Base-by-base conservation (phyloP, 92 coral and sea anemone species). In the Palythoa heliodiscus region DNA sequence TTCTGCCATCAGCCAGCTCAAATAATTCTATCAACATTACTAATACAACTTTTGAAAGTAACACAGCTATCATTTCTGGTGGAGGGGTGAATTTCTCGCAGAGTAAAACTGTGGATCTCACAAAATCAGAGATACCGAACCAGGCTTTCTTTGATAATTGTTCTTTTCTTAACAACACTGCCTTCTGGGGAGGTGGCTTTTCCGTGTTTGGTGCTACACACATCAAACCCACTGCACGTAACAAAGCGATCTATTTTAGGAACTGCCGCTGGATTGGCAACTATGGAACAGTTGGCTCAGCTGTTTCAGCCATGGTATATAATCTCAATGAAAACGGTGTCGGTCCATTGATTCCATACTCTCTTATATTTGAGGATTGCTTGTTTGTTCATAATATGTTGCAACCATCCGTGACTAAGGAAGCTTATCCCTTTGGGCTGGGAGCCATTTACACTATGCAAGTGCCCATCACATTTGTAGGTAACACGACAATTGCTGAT, bases 201-300 rank as follows among this genome's bases (percentile, higher is more conserved):
- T 52, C 93, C 37, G 87, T 89, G 13, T 90, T 76, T 78, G 95
- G 90, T 25, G 61, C 92, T 77, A 93, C 95, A 7, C 85, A 69
- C 63, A 71, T 82, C 37, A 64, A 81, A 4, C 16, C 71, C n/a
- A 64, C 83, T 35, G 57, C 52, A 38, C 24, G 72, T 53, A 86
- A 71, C 11, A 76, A 73, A 23, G 29, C 11, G 38, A 74, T 89
- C 68, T 35, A 50, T 17, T 90, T 92, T n/a, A 85, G 55, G 69
- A 24, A 77, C 29, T 92, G 95, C 82, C 63, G 40, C 40, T 70
- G 89, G 76, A 77, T 71, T 25, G 64, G 66, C 4, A 96, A 96
- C 83, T n/a, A 19, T 16, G 98, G 95, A 71, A 91, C 87, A 3
- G 78, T 96, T 6, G 98, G 98, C 60, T 92, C 98, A 29, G 98